Evolutionary conservation across 2,113 vertebrate genomes (phyloP).

Genomic region (Myiozetetes cayanensis): DNA sequence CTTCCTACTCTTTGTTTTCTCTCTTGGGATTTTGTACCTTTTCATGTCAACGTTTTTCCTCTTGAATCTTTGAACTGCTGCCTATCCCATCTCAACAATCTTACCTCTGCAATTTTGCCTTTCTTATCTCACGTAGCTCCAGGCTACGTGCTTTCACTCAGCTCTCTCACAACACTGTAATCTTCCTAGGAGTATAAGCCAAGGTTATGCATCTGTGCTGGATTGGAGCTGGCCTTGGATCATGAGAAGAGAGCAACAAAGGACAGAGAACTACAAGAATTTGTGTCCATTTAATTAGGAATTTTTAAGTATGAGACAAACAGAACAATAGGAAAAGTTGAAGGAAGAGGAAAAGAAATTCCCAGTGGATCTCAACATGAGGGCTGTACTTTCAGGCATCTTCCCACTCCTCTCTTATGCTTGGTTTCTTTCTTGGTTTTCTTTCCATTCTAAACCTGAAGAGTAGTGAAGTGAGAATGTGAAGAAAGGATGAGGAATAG

Average conservation of each 20-base stretch:
- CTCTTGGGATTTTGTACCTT: neutral
- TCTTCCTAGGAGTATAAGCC: neutral
- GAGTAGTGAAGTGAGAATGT: neutral
- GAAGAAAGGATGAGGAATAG: neutral
- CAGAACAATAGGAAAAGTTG: neutral
- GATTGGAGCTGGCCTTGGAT: neutral
- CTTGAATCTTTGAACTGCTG: neutral
- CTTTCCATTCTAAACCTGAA: fast-evolving
- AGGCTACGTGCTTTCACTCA: neutral
- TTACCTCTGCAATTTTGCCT: neutral
- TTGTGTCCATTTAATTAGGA: neutral
- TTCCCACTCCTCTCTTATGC: neutral
- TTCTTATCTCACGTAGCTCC: neutral
- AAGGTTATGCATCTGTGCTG: neutral
- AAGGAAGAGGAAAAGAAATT: neutral
- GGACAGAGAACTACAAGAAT: neutral
- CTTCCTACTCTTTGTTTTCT: neutral
- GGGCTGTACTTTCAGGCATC: neutral
- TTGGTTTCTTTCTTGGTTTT: neutral
- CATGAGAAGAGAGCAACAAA: neutral
- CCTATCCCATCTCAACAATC: neutral
- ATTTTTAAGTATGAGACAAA: neutral
- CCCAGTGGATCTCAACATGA: neutral
- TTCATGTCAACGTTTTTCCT: neutral
- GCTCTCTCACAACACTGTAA: neutral